A percentile compares a stretch with the other conserved stretches of the same genome.
Conservation (phyloP, 2,113 vertebrate species). For the Nesospiza acunhae region DNA sequence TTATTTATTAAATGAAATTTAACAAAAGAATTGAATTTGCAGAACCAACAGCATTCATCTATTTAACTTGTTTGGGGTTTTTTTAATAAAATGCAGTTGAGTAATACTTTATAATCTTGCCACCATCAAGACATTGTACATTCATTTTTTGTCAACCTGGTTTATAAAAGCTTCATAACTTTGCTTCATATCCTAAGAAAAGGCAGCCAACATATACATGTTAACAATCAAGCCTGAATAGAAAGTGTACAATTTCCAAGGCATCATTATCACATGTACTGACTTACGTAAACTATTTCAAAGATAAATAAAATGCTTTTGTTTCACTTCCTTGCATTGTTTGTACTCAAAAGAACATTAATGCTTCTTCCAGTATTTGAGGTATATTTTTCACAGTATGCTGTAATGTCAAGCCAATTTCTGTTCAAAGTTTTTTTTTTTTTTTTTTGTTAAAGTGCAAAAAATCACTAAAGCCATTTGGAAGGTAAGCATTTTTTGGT, state of each 20-base stretch:
- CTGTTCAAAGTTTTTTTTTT: background rate
- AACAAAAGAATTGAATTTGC: background rate
- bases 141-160: background rate
- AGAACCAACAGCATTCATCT: background rate
- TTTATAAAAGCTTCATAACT: background rate
- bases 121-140: background rate
- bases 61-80: background rate
- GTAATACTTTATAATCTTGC: background rate
- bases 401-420: slow-evolving; percentile 22
- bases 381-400: slow-evolving; percentile 39
- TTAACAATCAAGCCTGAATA: background rate
- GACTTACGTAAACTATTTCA: background rate
- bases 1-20: background rate
- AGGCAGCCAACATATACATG: background rate
- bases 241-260: background rate
- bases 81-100: background rate
- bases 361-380: slow-evolving; percentile 45
- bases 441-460: slow-evolving; percentile 67
- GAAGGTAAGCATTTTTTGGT: slow-evolving; percentile 1
- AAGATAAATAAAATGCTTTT: slow-evolving; percentile 32
- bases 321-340: background rate
- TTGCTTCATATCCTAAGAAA: background rate
- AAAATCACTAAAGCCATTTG: slow-evolving; percentile 20
- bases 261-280: background rate
- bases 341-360: background rate